phyloP scores from a whole-genome alignment of 1,140 invertebrate species.

The Scaptomyza montana region DNA sequence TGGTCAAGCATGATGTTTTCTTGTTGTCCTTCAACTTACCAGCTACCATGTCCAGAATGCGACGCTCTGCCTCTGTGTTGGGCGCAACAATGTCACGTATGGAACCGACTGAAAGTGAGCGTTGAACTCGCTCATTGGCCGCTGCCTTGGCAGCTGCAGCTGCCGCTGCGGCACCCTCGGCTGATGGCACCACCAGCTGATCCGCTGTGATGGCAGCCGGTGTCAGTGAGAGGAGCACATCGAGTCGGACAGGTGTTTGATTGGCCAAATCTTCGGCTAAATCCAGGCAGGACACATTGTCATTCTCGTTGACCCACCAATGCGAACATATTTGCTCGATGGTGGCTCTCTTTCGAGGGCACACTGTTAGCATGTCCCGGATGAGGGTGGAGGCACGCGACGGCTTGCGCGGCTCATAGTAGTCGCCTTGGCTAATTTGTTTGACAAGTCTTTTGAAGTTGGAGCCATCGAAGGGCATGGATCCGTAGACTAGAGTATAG shows the following conservation, averaged over 20 bases:
- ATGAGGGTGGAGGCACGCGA: constrained; percentile 98
- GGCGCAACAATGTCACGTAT: constrained; percentile 86
- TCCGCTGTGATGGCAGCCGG: constrained; percentile 88
- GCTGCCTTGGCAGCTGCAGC: constrained; percentile 64
- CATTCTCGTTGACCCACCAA: constrained; percentile 96
- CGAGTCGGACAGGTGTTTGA: constrained; percentile 94
- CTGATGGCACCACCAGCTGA: constrained; percentile 87
- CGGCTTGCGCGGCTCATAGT: constrained; percentile 97
- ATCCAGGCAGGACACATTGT: constrained; percentile 92
- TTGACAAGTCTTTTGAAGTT: constrained; percentile 98
- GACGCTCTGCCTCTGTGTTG: constrained; percentile 86
- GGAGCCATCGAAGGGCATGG: constrained; percentile 99
- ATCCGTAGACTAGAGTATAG: constrained; percentile 99
- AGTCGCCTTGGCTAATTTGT: constrained; percentile 98
- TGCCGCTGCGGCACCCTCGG: constrained; percentile 64
- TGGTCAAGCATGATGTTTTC: constrained; percentile 27
- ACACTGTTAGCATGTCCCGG: constrained; percentile 96
- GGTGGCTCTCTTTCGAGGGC: constrained; percentile 93
- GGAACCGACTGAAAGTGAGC: constrained; percentile 88
- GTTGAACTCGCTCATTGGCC: constrained; percentile 70
- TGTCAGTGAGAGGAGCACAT: constrained; percentile 93
- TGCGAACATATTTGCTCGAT: constrained; percentile 97
- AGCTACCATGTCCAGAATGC: constrained; percentile 88
- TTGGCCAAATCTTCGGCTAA: constrained; percentile 94
- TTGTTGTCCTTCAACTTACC: constrained; percentile 83